Base-by-base conservation (phyloP, 2,888 invertebrate species). In the Oligia strigilis region DNA sequence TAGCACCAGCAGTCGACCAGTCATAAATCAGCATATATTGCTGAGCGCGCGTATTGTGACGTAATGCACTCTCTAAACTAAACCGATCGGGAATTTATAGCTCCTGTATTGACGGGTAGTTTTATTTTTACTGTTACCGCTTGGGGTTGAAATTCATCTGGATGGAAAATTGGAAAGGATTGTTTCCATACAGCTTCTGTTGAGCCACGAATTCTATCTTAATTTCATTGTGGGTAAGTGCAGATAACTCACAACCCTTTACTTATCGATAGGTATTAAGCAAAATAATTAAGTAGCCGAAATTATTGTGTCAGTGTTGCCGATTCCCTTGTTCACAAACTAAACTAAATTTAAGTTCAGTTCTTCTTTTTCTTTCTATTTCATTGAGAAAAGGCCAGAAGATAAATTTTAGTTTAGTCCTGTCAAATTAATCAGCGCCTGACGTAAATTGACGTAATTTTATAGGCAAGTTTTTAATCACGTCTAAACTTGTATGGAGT, bases 21-120 rank as follows among this genome's bases (percentile, higher is more conserved):
- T 58, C 70, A 73, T 88, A 88, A 88, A 88, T 88, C 88, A 77
- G 72, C 8, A 66, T 62, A 70, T 77, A 82, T 80, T 86, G 83
- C 86, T 73, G 66, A 75, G 64, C 79, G 14, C 55, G 72, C 65
- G 58, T 52, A 83, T 81, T 70, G 67, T 79, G 79, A 84, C 86
- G 82, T 84, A 82, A 84, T 84, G 76, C 75, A 81, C 69, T 69
- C 75, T 75, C 55, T 72, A 75, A 75, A 62, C 72, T 81, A 69
- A 78, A 77, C 77, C 72, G 75, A 81, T 77, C 40, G 72, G 43
- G 71, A 77, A 88, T 88, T 88, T 88, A 88, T 88, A 55, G 80
- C 77, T 11, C 23, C 67, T 14, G 36, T 75, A 74, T 71, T 65
- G 75, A 81, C 65, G 52, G 76, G 46, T 77, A 74, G 72, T 77